Evolutionary conservation across 2,888 invertebrate genomes (phyloP).

Genomic region (Ochropleura plecta): DNA sequence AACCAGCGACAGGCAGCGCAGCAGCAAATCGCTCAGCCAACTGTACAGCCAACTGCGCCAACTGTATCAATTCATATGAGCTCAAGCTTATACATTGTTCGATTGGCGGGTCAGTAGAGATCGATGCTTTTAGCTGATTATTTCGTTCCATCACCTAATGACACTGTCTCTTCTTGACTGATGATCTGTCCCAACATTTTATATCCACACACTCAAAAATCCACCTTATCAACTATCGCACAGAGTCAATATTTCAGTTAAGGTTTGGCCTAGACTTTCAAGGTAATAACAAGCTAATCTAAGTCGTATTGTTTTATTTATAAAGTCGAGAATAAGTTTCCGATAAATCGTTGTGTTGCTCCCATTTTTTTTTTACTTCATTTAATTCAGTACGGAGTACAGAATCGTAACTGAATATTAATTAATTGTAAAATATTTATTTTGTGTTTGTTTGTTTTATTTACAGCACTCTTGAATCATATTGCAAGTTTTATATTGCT

Average conservation of each 20-base stretch:
- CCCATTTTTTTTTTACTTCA: constrained; percentile 28
- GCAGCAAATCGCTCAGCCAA: no score
- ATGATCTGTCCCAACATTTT: constrained; percentile 61
- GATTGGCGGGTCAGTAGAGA: constrained; percentile 60
- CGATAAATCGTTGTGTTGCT: neutral
- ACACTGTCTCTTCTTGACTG: constrained; percentile 70
- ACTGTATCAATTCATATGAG: neutral
- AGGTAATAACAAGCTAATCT: constrained; percentile 32
- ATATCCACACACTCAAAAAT: neutral
- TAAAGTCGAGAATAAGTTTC: constrained; percentile 30
- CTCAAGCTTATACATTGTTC: constrained; percentile 30
- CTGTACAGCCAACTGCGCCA: no score
- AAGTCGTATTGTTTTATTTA: constrained; percentile 10
- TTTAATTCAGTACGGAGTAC: constrained; percentile 43
- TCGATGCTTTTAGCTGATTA: constrained; percentile 75
- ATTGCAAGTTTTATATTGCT: neutral
- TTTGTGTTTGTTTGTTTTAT: constrained; percentile 18
- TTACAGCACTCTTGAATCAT: neutral
- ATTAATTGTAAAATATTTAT: constrained; percentile 29
- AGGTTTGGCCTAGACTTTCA: neutral
- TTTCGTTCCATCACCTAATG: constrained; percentile 73
- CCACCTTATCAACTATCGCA: neutral
- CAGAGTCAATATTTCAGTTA: constrained; percentile 15
- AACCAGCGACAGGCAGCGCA: no score
- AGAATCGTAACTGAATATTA: constrained; percentile 25